phyloP scores from a whole-genome alignment of 2,797 vertebrate species.

The Danio tinwini region DNA sequence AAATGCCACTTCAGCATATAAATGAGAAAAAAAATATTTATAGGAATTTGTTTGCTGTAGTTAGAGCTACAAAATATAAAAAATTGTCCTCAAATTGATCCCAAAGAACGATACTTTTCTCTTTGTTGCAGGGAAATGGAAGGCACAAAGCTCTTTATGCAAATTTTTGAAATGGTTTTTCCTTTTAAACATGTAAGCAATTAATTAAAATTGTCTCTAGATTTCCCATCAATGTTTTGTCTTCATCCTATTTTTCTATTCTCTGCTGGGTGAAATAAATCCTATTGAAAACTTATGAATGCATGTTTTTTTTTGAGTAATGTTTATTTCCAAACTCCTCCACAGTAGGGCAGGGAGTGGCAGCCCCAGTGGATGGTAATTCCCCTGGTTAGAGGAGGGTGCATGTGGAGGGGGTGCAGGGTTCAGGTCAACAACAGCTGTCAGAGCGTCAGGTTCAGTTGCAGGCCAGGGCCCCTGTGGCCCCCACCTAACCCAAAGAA shows the following conservation, averaged over 20 bases:
- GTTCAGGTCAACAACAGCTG: slow-evolving; percentile 81
- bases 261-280: slow-evolving; percentile 83
- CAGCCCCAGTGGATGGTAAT: slow-evolving; percentile 52
- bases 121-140: slow-evolving; percentile 84
- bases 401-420: slow-evolving; percentile 56
- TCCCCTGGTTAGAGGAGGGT: slow-evolving; percentile 48
- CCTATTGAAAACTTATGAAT: slow-evolving; percentile 71
- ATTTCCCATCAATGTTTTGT: slow-evolving; percentile 83
- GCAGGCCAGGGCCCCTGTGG: slow-evolving; percentile 73
- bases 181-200: slow-evolving; percentile 75
- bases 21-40: slow-evolving; percentile 85
- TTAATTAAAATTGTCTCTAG: slow-evolving; percentile 81
- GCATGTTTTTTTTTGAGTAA: slow-evolving; percentile 53
- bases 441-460: slow-evolving; percentile 77
- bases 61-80: slow-evolving; percentile 81
- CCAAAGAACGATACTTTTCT: slow-evolving; percentile 84
- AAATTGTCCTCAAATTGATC: slow-evolving; percentile 79
- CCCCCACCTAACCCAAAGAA: slow-evolving; percentile 62
- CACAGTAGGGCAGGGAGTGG: slow-evolving; percentile 55
- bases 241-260: slow-evolving; percentile 86
- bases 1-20: slow-evolving; percentile 84
- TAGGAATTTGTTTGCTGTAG: slow-evolving; percentile 83
- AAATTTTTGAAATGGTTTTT: slow-evolving; percentile 80
- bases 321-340: slow-evolving; percentile 65
- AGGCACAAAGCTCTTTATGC: slow-evolving; percentile 86